phyloP scores from a whole-genome alignment of 2,797 vertebrate genomes.

The Sternotherus odoratus region DNA sequence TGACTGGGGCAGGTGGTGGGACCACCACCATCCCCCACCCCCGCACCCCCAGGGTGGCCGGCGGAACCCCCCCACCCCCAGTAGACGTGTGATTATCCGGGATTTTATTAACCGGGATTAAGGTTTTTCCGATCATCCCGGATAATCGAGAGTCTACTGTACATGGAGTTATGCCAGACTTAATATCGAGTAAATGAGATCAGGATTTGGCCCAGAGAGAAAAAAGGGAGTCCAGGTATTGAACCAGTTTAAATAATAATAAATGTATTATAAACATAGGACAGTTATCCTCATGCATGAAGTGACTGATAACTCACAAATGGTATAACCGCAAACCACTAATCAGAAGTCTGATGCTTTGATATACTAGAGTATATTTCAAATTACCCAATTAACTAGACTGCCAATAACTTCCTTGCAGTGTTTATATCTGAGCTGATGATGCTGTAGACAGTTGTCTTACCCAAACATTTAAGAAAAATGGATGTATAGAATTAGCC shows the following conservation, averaged over 20 bases:
- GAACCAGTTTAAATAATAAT: conserved; percentile 47
- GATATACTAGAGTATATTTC: conserved; percentile 51
- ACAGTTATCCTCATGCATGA: conserved; percentile 31
- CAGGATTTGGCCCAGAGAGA: not conserved
- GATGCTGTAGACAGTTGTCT: conserved; percentile 54
- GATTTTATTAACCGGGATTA: too few species aligned
- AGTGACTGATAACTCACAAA: conserved; percentile 53
- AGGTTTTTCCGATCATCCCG: too few species aligned
- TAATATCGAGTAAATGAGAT: not conserved
- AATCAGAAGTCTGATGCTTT: conserved; percentile 66
- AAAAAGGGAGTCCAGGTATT: conserved; percentile 20
- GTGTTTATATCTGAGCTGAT: conserved; percentile 40
- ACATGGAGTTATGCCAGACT: not conserved
- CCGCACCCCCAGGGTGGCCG: too few species aligned
- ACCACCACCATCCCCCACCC: too few species aligned
- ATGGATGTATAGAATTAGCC: accelerated
- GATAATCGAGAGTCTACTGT: too few species aligned
- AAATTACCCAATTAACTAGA: conserved; percentile 43
- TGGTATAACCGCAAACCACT: conserved; percentile 28
- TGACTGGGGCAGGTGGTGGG: too few species aligned
- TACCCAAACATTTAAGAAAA: conserved; percentile 64
- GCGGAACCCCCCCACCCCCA: too few species aligned
- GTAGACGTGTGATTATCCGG: too few species aligned
- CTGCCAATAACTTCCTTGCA: conserved; percentile 49
- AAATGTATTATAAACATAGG: conserved; percentile 56